Evolutionary conservation across 2,888 invertebrate species (phyloP).

Genomic region (Hypomecis punctinalis): DNA sequence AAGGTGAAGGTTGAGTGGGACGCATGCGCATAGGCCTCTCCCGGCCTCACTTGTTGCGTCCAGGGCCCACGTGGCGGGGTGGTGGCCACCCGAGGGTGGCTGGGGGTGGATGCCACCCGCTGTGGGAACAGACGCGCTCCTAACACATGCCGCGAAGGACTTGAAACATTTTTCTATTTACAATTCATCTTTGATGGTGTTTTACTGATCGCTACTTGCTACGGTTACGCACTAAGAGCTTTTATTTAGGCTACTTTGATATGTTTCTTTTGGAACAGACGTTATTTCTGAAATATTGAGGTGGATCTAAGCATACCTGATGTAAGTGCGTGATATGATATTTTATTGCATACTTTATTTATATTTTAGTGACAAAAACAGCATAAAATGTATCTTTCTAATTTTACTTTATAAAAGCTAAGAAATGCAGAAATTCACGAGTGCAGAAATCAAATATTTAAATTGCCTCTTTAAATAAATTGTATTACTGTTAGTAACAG

Average conservation of each 20-base stretch:
- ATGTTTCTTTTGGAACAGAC: neutral
- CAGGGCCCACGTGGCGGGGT: conserved; percentile 59
- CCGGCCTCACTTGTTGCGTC: conserved; percentile 74
- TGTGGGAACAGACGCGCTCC: conserved; percentile 56
- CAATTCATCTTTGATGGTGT: conserved; percentile 13
- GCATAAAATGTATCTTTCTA: no score
- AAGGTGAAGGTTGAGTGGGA: conserved; percentile 27
- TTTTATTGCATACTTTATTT: no score
- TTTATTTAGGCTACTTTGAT: neutral
- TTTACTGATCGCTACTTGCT: conserved; percentile 2
- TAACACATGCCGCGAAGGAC: conserved; percentile 54
- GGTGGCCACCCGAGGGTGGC: conserved; percentile 32
- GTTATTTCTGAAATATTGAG: neutral
- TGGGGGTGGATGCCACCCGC: conserved; percentile 11
- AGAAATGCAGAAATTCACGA: no score
- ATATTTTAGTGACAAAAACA: no score
- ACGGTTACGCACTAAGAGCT: neutral
- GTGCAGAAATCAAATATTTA: no score
- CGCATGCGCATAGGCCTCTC: conserved; percentile 63
- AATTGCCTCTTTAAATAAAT: no score
- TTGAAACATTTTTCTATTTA: conserved; percentile 11
- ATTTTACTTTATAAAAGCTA: no score
- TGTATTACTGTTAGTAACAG: no score
- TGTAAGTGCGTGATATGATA: no score
- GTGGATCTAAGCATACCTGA: no score